These are phyloP conservation scores for Tetraneura akinire DNA, from an alignment of 1,140 invertebrate species.

Conservation along the genomic window DNA sequence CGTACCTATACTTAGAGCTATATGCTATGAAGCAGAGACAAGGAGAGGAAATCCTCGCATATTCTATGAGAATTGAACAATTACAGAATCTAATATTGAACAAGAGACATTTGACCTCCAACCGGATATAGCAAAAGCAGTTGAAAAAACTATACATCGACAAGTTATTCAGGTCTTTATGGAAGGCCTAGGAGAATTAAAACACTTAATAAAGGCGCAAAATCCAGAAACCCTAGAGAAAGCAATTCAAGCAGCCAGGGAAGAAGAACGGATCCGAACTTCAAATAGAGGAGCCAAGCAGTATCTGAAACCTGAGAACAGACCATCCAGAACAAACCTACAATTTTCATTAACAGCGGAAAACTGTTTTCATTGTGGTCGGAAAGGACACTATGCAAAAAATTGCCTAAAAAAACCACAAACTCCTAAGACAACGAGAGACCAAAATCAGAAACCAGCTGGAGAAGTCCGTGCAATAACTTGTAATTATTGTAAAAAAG, in stretches of 20 bases:
- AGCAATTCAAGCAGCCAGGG: conserved; percentile 1
- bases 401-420: too few relatives aligned
- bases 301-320: too few relatives aligned
- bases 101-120: not conserved
- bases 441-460: too few relatives aligned
- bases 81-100: conserved; percentile 7
- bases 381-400: too few relatives aligned
- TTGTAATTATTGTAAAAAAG: too few relatives aligned
- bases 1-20: not conserved
- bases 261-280: not conserved
- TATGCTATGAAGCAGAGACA: conserved; percentile 7
- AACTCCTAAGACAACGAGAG: too few relatives aligned
- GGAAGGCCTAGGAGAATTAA: conserved; percentile 11
- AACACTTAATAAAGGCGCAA: not conserved
- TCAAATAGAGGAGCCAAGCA: too few relatives aligned
- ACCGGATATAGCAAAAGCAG: not conserved
- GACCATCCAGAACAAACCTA: too few relatives aligned
- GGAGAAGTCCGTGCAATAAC: too few relatives aligned
- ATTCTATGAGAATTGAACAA: not conserved
- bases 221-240: conserved; percentile 7
- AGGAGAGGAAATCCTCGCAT: not conserved
- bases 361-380: too few relatives aligned
- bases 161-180: conserved; percentile 32
- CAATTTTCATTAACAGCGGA: too few relatives aligned
- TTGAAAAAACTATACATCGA: not conserved